These are phyloP conservation scores for Muscidifurax raptorellus DNA, from an alignment of 1,140 invertebrate species.

Conservation along the genomic window DNA sequence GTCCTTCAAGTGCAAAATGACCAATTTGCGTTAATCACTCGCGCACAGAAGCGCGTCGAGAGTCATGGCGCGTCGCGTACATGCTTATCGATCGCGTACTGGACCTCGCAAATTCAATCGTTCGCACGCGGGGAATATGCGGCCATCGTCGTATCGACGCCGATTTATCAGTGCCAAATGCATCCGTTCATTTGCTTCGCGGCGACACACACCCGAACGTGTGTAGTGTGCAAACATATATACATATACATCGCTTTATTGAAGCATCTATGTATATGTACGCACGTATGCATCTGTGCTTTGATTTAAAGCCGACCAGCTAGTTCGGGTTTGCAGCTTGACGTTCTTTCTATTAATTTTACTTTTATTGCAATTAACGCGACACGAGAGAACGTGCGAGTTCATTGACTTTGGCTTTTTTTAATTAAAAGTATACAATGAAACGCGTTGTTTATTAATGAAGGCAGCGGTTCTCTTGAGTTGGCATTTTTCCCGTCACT, in stretches of 20 bases:
- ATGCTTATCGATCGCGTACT: neutral
- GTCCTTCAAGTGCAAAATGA: neutral
- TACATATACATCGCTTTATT: neutral
- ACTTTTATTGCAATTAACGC: no score
- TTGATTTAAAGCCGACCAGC: neutral
- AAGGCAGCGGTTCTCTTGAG: no score
- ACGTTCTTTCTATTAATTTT: no score
- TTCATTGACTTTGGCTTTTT: no score
- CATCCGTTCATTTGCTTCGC: conserved; percentile 19
- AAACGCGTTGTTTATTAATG: no score
- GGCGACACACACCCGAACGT: neutral
- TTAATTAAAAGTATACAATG: no score
- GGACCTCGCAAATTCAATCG: conserved; percentile 24
- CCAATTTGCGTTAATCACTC: conserved; percentile 5
- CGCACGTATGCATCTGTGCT: neutral
- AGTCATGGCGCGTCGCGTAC: neutral
- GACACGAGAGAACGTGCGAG: no score
- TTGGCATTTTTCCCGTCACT: no score
- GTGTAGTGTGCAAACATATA: neutral
- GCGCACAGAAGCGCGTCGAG: neutral
- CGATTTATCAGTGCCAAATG: conserved; percentile 38
- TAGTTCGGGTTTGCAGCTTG: neutral
- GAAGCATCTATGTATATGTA: no score
- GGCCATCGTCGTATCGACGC: neutral
- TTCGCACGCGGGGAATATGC: neutral